Conservation (phyloP, 2,888 invertebrate genomes). For the Sialis lutaria region DNA sequence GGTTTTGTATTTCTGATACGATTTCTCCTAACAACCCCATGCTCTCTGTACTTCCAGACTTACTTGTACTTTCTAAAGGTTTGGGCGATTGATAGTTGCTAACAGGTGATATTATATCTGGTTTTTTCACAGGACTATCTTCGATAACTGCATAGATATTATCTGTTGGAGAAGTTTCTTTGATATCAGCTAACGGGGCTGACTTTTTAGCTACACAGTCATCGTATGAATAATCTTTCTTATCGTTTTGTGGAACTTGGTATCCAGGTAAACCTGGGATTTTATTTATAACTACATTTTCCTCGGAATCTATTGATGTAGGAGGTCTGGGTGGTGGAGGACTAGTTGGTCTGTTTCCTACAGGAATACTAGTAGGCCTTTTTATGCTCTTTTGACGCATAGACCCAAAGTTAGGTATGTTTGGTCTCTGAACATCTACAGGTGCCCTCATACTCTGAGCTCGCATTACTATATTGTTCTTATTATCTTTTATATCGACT, state of each 20-base stretch:
- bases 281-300: constrained; percentile 16
- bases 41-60: constrained; percentile 42
- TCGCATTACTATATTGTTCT: constrained; percentile 45
- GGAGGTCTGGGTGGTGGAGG: constrained; percentile 59
- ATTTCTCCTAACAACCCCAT: constrained; percentile 73
- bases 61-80: constrained; percentile 21
- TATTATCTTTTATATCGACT: constrained; percentile 33
- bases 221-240: constrained; percentile 44
- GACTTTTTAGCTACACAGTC: constrained; percentile 55
- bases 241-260: constrained; percentile 29
- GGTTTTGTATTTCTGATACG: constrained; percentile 70
- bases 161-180: constrained; percentile 40
- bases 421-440: constrained; percentile 31
- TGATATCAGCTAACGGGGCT: constrained; percentile 42
- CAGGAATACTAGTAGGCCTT: constrained; percentile 57
- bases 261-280: constrained; percentile 36
- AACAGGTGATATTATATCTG: constrained; percentile 23
- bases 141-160: constrained; percentile 81
- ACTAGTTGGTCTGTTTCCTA: constrained; percentile 48
- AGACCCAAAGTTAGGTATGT: constrained; percentile 63
- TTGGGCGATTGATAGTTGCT: constrained; percentile 28
- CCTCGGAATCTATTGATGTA: constrained; percentile 22
- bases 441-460: constrained; percentile 69
- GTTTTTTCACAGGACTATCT: constrained; percentile 41
- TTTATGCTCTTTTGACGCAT: constrained; percentile 57